Evolutionary conservation across 2,797 vertebrate species (phyloP).

Genomic region (Anabacerthia variegaticeps): DNA sequence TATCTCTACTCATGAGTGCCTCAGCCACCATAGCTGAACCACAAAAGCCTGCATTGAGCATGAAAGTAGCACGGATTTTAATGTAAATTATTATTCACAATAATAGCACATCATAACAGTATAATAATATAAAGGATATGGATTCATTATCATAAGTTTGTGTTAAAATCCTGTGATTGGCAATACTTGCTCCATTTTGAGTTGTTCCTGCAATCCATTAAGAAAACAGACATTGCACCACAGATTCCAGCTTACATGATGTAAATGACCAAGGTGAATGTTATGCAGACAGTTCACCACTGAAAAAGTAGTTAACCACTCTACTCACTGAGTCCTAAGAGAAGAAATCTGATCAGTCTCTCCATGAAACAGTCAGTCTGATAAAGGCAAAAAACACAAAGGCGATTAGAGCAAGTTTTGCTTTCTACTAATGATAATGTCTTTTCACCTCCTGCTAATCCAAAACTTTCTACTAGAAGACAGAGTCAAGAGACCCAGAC

Average conservation of each 20-base stretch:
- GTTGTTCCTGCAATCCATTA: background rate
- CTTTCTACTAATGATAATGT: background rate
- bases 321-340: background rate
- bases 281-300: background rate
- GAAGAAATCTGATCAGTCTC: background rate
- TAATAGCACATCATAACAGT: background rate
- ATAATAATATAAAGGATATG: background rate
- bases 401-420: background rate
- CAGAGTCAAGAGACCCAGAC: background rate
- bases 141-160: background rate
- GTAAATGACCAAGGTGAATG: background rate
- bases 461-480: background rate
- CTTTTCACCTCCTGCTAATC: background rate
- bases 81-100: background rate
- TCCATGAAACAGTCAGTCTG: background rate
- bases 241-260: background rate
- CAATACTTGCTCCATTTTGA: background rate
- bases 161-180: background rate
- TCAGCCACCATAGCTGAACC: background rate
- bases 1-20: background rate
- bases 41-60: background rate
- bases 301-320: background rate
- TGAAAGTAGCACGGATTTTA: background rate
- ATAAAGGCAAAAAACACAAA: background rate
- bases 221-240: background rate